These are phyloP conservation scores for Anagrus nilaparvatae DNA, from an alignment of 1,140 invertebrate genomes.

Conservation along the genomic window DNA sequence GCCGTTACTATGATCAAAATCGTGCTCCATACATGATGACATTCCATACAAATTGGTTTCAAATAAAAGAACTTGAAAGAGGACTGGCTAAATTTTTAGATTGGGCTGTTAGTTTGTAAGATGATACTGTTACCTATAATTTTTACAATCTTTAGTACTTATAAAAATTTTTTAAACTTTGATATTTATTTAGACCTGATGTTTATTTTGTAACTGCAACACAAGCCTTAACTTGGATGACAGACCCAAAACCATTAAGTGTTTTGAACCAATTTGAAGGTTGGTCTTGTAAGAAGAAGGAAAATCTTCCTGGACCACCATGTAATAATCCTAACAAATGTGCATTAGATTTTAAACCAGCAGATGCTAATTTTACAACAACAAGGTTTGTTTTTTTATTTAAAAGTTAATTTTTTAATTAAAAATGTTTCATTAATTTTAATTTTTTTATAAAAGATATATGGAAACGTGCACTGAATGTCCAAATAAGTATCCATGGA, in stretches of 20 bases:
- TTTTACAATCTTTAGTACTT: constrained; percentile 7
- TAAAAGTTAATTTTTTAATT: constrained; percentile 6
- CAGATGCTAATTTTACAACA: constrained; percentile 63
- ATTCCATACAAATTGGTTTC: constrained; percentile 92
- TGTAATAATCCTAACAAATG: constrained; percentile 81
- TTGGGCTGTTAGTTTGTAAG: constrained; percentile 67
- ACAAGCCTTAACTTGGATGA: constrained; percentile 83
- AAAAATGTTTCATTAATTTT: constrained; percentile 3
- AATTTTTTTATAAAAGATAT: constrained; percentile 55
- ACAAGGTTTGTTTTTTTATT: constrained; percentile 45
- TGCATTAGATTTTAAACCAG: constrained; percentile 66
- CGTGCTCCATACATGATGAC: constrained; percentile 88
- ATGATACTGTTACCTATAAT: constrained; percentile 20
- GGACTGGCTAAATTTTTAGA: constrained; percentile 81
- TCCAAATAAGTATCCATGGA: constrained; percentile 77
- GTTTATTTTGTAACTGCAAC: constrained; percentile 87
- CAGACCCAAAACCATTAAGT: constrained; percentile 66
- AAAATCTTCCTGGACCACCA: constrained; percentile 55
- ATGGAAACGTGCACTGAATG: constrained; percentile 81
- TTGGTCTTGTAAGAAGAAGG: constrained; percentile 70
- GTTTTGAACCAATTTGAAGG: constrained; percentile 62
- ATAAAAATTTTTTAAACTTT: constrained; percentile 12
- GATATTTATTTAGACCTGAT: constrained; percentile 53
- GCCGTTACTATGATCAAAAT: constrained; percentile 75
- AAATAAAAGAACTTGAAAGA: constrained; percentile 73